These are phyloP conservation scores for Poecile montanus DNA, from an alignment of 2,797 vertebrate genomes.

Conservation along the genomic window DNA sequence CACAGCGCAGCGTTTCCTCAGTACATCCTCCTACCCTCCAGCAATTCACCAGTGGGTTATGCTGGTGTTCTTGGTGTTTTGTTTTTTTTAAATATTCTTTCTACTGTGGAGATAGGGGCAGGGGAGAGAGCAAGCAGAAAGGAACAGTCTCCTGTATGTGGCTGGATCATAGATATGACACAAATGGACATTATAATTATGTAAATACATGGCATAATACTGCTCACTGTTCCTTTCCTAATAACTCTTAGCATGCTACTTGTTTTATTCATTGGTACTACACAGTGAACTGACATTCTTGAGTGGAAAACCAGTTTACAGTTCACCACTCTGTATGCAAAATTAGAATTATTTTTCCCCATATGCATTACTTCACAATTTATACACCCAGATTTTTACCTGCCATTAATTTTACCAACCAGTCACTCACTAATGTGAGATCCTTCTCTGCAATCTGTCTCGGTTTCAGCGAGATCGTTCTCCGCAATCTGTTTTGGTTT, in stretches of 20 bases:
- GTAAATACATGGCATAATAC: neutral
- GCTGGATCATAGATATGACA: neutral
- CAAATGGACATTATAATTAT: neutral
- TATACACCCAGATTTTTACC: neutral
- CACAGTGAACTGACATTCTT: neutral
- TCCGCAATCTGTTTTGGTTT: constrained; percentile 5
- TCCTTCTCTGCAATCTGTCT: neutral
- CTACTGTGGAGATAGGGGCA: neutral
- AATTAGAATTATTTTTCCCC: neutral
- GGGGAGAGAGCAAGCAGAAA: neutral
- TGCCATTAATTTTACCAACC: neutral
- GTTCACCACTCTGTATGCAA: neutral
- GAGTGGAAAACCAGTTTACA: neutral
- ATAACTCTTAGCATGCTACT: neutral
- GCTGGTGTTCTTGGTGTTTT: neutral
- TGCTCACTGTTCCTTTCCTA: neutral
- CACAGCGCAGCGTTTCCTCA: neutral
- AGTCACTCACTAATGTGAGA: neutral
- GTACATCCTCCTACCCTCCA: neutral
- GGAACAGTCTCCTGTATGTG: neutral
- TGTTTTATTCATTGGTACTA: neutral
- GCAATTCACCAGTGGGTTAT: neutral
- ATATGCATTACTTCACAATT: neutral
- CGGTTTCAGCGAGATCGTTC: constrained; percentile 1
- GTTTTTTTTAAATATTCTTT: neutral